These are phyloP conservation scores for Lepidurus arcticus DNA, from an alignment of 1,140 invertebrate genomes.

Conservation along the genomic window DNA sequence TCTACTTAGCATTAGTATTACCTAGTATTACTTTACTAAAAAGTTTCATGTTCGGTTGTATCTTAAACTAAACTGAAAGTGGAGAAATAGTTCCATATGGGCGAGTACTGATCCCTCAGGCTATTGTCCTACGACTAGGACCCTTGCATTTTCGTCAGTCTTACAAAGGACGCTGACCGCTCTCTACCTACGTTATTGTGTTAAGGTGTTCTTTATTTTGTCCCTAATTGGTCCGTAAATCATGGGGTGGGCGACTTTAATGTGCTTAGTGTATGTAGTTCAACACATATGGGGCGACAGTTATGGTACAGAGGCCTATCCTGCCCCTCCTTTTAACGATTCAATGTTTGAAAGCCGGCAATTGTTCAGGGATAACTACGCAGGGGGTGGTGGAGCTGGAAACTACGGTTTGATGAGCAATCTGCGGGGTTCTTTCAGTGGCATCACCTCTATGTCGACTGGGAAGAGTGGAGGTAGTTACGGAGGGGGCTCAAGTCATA, in stretches of 20 bases:
- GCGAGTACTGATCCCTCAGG: too few relatives aligned
- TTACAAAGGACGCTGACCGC: too few relatives aligned
- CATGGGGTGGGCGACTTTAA: background rate
- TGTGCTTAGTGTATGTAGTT: background rate
- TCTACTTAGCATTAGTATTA: too few relatives aligned
- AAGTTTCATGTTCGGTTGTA: too few relatives aligned
- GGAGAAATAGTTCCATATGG: too few relatives aligned
- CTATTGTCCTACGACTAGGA: too few relatives aligned
- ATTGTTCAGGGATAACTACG: background rate
- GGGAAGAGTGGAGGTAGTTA: slow-evolving; percentile 9
- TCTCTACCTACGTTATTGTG: too few relatives aligned
- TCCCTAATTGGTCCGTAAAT: background rate
- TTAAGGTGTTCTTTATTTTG: too few relatives aligned
- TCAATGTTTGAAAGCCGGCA: background rate
- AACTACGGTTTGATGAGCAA: background rate
- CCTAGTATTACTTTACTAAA: too few relatives aligned
- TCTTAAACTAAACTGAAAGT: too few relatives aligned
- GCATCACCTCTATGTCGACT: background rate
- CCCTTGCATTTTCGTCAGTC: too few relatives aligned
- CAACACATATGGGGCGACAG: background rate
- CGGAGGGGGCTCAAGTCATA: background rate
- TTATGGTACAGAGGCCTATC: background rate
- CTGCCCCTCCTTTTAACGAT: background rate
- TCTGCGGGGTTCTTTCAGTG: background rate
- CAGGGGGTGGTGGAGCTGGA: background rate